phyloP scores from a whole-genome alignment of 2,888 invertebrate genomes.

The Acronicta leporina region DNA sequence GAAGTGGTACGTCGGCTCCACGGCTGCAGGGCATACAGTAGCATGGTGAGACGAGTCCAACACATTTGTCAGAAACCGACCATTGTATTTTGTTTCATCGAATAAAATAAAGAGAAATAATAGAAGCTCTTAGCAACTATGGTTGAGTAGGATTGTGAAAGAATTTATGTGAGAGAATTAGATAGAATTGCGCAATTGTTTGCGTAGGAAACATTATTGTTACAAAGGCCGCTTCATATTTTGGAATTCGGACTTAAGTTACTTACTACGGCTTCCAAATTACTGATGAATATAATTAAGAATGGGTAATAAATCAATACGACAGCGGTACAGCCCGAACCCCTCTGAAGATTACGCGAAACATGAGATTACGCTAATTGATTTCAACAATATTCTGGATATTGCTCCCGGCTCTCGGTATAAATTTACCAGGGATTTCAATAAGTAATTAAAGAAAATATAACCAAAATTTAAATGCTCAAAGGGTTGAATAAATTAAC shows the following conservation, averaged over 20 bases:
- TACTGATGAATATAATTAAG: constrained; percentile 22
- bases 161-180: constrained; percentile 26
- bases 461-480: constrained; percentile 23
- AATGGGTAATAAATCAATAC: constrained; percentile 56
- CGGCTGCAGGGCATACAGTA: constrained; percentile 87
- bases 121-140: constrained; percentile 1
- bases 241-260: constrained; percentile 22
- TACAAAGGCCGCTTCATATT: constrained; percentile 4
- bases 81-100: constrained; percentile 56
- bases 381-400: constrained; percentile 24
- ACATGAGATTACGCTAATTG: constrained; percentile 40
- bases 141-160: constrained; percentile 6
- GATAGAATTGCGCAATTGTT: constrained; percentile 35
- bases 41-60: constrained; percentile 42
- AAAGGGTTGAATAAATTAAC: constrained; percentile 37
- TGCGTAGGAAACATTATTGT: constrained; percentile 25
- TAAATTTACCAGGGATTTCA: constrained; percentile 45
- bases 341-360: constrained; percentile 46
- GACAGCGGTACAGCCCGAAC: constrained; percentile 32
- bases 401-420: constrained; percentile 7
- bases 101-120: constrained; percentile 6
- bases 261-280: constrained; percentile 22
- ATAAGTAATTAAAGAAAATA: constrained; percentile 35
- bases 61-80: constrained; percentile 44
- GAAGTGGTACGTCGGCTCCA: constrained; percentile 97